Evolutionary conservation across 2,797 vertebrate genomes (phyloP).

Genomic region (Podarcis siculus): DNA sequence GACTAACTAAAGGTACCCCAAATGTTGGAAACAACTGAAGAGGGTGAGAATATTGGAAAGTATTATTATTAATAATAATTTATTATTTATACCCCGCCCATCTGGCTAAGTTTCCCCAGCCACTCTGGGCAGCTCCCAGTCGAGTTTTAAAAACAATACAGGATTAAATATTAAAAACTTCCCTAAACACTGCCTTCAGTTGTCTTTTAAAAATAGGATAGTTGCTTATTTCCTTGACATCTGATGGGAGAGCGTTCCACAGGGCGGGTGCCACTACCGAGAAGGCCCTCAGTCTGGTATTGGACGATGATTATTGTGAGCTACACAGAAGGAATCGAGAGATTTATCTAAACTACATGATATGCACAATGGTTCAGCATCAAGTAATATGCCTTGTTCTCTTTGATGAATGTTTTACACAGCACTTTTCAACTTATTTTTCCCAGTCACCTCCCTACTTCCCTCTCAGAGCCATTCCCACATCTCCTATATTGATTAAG

Average conservation of each 20-base stretch:
- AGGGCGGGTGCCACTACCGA: too few relatives aligned
- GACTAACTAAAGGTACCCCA: constrained; percentile 21
- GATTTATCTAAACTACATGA: neutral
- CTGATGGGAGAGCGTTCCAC: too few relatives aligned
- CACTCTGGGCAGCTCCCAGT: too few relatives aligned
- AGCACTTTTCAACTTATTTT: neutral
- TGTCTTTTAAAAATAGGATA: too few relatives aligned
- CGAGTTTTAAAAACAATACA: too few relatives aligned
- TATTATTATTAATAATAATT: too few relatives aligned
- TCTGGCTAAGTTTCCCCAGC: too few relatives aligned
- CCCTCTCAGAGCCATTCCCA: neutral
- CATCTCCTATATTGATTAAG: neutral
- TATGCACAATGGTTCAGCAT: neutral
- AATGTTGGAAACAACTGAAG: accelerated
- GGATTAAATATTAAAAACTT: too few relatives aligned
- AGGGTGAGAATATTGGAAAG: neutral
- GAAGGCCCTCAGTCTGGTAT: neutral
- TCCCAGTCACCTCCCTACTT: neutral
- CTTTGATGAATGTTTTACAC: neutral
- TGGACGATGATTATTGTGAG: neutral
- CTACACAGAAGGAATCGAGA: neutral
- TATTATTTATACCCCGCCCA: too few relatives aligned
- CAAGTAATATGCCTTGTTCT: neutral
- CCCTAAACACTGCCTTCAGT: too few relatives aligned
- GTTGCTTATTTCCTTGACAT: too few relatives aligned